Evolutionary conservation across 2,888 invertebrate genomes (phyloP).

Genomic region (Apamea crenata): DNA sequence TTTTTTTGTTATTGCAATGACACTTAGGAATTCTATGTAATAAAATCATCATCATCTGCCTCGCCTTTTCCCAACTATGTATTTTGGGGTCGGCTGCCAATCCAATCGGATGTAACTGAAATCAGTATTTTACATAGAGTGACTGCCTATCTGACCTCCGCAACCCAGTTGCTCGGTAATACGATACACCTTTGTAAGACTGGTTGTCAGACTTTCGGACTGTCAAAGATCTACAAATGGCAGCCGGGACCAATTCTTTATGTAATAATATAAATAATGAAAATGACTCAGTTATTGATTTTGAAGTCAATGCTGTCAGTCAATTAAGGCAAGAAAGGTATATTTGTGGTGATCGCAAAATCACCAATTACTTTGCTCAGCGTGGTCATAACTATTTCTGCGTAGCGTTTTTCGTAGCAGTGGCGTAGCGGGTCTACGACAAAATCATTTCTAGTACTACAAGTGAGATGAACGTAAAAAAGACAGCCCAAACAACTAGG

Average conservation of each 20-base stretch:
- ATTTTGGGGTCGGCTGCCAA: not conserved
- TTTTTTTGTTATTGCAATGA: not conserved
- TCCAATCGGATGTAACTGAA: not conserved
- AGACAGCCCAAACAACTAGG: not conserved
- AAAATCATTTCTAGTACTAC: not conserved
- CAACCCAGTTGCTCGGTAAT: not conserved
- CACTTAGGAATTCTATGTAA: not conserved
- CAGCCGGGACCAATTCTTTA: not conserved
- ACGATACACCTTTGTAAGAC: not conserved
- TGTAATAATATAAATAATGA: not conserved
- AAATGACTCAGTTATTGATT: not conserved
- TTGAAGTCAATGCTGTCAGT: no score
- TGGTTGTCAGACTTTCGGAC: not conserved
- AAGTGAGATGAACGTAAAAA: not conserved
- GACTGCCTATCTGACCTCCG: not conserved
- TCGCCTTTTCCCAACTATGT: not conserved
- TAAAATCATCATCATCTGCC: not conserved
- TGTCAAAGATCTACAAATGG: not conserved
- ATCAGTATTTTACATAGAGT: not conserved
- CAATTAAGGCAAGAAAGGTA: not conserved
- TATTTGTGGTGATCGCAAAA: not conserved
- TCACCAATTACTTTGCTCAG: not conserved
- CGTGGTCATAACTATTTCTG: no score
- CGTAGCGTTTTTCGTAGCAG: conserved; percentile 28
- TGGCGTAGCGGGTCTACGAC: conserved; percentile 47